phyloP scores from a whole-genome alignment of 2,113 vertebrate species.

The Tragelaphus imberbis region DNA sequence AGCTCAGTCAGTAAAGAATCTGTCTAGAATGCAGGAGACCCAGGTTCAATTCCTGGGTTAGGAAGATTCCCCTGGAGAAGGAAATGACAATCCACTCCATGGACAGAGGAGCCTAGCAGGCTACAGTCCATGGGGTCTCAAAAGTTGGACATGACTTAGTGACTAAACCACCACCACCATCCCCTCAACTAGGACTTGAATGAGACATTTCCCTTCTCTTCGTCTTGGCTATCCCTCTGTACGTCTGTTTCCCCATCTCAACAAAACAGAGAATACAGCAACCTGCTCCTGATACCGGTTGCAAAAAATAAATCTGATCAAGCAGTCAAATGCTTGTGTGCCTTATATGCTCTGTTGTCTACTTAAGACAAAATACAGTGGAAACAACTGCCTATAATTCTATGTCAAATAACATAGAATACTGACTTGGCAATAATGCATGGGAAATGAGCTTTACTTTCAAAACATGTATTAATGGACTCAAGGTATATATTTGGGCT shows the following conservation, averaged over 20 bases:
- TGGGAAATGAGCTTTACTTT: neutral
- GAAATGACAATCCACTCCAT: neutral
- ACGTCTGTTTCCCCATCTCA: neutral
- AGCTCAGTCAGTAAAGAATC: neutral
- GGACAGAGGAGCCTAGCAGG: neutral
- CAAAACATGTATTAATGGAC: neutral
- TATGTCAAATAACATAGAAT: neutral
- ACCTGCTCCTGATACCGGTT: neutral
- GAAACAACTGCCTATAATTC: neutral
- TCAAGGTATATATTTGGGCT: neutral
- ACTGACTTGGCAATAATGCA: neutral
- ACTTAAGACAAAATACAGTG: neutral
- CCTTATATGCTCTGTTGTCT: neutral
- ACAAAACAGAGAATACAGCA: neutral
- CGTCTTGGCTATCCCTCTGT: neutral
- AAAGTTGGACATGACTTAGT: accelerated
- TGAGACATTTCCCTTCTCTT: neutral
- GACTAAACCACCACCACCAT: neutral
- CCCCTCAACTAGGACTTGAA: neutral
- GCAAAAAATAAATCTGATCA: neutral
- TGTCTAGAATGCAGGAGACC: neutral
- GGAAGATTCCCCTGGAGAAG: neutral
- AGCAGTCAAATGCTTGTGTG: neutral
- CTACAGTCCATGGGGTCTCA: neutral
- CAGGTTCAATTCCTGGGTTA: neutral